Evolutionary conservation across 2,888 invertebrate genomes (phyloP).

Genomic region (Andrena minutula): DNA sequence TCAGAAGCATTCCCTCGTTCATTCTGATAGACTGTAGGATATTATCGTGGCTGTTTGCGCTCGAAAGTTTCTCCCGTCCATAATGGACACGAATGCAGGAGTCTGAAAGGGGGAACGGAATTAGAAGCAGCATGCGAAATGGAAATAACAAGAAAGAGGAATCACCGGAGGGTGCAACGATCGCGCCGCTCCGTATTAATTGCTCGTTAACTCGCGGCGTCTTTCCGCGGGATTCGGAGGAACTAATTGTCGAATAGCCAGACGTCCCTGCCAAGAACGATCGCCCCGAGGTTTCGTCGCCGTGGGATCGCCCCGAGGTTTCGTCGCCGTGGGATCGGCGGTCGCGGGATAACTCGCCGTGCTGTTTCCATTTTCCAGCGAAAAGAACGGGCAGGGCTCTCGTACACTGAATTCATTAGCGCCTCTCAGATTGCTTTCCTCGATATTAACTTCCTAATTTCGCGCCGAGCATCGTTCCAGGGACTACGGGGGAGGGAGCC

Average conservation of each 20-base stretch:
- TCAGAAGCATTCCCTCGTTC: too few species aligned
- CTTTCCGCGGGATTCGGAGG: conserved; percentile 35
- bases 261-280: conserved; percentile 24
- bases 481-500: not conserved
- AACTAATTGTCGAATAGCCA: conserved; percentile 56
- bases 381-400: not conserved
- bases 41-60: too few species aligned
- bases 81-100: too few species aligned
- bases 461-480: conserved; percentile 6
- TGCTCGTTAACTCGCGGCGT: conserved; percentile 60
- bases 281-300: conserved; percentile 28
- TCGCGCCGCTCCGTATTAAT: conserved; percentile 45
- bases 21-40: too few species aligned
- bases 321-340: conserved; percentile 12
- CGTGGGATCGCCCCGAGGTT: conserved; percentile 19
- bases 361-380: not conserved
- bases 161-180: not conserved
- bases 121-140: not conserved
- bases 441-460: conserved; percentile 26
- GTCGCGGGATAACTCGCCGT: conserved; percentile 25
- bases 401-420: conserved; percentile 19
- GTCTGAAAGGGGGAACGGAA: not conserved
- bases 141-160: conserved; percentile 1
- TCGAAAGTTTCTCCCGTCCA: too few species aligned
- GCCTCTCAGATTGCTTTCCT: conserved; percentile 26